phyloP scores from a whole-genome alignment of 2,888 invertebrate genomes.

The Cryptops parisi region DNA sequence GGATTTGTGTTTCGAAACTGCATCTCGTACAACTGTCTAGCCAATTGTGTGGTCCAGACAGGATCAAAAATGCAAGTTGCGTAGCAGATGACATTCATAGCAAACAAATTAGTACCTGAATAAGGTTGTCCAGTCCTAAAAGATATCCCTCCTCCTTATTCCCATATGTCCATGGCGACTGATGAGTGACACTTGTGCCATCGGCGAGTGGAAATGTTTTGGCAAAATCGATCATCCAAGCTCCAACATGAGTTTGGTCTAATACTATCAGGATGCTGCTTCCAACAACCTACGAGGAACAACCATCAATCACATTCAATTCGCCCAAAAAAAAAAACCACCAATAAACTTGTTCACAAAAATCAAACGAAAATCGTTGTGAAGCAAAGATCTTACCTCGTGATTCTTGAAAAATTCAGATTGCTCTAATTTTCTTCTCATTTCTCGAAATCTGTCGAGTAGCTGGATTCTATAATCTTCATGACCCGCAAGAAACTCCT shows the following conservation, averaged over 20 bases:
- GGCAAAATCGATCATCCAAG: slow-evolving; percentile 96
- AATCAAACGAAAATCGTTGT: no score
- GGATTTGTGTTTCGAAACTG: no score
- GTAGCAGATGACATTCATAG: no score
- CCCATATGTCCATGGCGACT: slow-evolving; percentile 72
- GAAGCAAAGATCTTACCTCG: slow-evolving; percentile 50
- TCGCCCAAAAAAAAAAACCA: neutral
- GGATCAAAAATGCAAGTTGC: no score
- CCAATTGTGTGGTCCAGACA: no score
- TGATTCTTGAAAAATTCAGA: slow-evolving; percentile 67
- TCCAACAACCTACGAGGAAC: slow-evolving; percentile 50
- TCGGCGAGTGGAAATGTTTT: slow-evolving; percentile 67
- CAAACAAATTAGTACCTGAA: no score
- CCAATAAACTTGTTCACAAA: neutral
- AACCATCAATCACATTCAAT: slow-evolving; percentile 8
- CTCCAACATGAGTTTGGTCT: slow-evolving; percentile 72
- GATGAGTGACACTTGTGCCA: slow-evolving; percentile 55
- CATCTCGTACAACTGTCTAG: no score
- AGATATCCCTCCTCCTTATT: slow-evolving; percentile 95
- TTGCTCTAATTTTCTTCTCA: slow-evolving; percentile 59
- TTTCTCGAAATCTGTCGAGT: slow-evolving; percentile 55
- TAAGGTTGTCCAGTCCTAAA: slow-evolving; percentile 79
- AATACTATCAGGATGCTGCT: slow-evolving; percentile 89
- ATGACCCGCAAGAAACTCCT: slow-evolving; percentile 52
- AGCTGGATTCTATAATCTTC: slow-evolving; percentile 49